Evolutionary conservation across 2,888 invertebrate species (phyloP), one percentile per base, ranked within the genome.

Genomic region (Lithophane ornitopus): DNA sequence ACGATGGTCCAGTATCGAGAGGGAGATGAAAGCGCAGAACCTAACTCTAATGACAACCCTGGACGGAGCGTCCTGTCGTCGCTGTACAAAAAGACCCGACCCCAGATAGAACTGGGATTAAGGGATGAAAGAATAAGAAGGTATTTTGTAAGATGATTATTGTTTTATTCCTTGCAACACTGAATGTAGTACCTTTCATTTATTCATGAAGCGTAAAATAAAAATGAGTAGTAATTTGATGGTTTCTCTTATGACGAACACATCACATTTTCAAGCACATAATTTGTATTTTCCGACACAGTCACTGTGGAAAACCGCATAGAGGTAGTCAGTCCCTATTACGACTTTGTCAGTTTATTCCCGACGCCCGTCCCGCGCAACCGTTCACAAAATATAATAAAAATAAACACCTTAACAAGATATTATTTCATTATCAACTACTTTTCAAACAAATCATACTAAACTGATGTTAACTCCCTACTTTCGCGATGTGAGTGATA

Each of bases 231-330:
- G 0, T 2, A 22, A 49, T n/a, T n/a, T n/a, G 3, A 26, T 19
- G 39, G 12, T 19, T 77, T 34, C 22, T 28, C 19, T 14, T 26
- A 22, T 52, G 58, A 76, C 34, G n/a, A 58, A 34, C 46, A 67
- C n/a, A 12, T n/a, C n/a, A n/a, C 14, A 44, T 34, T 34, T 76
- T 16, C 11, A 34, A n/a, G 26, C 16, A 44, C 39, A 22, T 14
- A 41, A 49, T 52, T 63, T 34, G 54, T 69, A 68, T 54, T 77
- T 76, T 56, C 82, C 87, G 85, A 86, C 85, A 85, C 85, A 70
- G 41, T 58, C 58, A 63, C 70, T 76, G 4, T 81, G 86, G 88
- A 74, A 73, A 86, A 86, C 81, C 72, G 14, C 88, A 77, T 39
- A 19, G 44, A 44, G 65, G 11, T 34, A 39, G 41, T 61, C 46